phyloP scores from a whole-genome alignment of 2,888 invertebrate genomes.

The Polymixis flavicincta region DNA sequence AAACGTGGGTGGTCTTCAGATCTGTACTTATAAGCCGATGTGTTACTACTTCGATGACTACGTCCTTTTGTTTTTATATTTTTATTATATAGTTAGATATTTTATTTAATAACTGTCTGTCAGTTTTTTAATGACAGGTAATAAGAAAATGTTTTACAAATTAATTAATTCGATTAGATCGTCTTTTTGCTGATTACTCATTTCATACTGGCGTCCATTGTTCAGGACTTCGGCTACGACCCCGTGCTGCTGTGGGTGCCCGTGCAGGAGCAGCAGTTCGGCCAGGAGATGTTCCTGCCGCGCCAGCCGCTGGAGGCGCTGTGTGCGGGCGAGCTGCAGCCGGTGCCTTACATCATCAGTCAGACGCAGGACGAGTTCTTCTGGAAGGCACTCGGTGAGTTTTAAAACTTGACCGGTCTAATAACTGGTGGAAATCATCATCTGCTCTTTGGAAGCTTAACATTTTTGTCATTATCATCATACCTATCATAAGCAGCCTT shows the following conservation, averaged over 20 bases:
- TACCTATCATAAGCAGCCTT: neutral
- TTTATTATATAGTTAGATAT: too few species aligned
- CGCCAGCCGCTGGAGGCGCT: slow-evolving; percentile 91
- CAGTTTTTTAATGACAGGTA: too few species aligned
- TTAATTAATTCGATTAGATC: neutral
- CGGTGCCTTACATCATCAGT: slow-evolving; percentile 92
- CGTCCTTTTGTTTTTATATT: too few species aligned
- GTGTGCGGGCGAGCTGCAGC: slow-evolving; percentile 89
- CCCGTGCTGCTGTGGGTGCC: slow-evolving; percentile 91
- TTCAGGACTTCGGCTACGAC: slow-evolving; percentile 89
- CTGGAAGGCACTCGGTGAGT: slow-evolving; percentile 91
- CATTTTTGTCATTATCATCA: neutral
- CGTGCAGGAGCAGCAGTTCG: slow-evolving; percentile 92
- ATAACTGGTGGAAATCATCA: neutral
- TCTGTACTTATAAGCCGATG: too few species aligned
- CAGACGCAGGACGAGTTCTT: slow-evolving; percentile 93
- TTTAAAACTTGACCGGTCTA: neutral
- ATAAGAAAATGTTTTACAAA: neutral
- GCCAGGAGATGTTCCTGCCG: slow-evolving; percentile 92
- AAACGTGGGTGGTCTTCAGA: neutral
- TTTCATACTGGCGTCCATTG: neutral
- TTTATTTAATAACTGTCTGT: too few species aligned
- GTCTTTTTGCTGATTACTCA: neutral
- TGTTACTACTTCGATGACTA: neutral
- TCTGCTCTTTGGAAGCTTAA: neutral